phyloP scores from a whole-genome alignment of 2,888 invertebrate genomes.

The Magallana nippona region DNA sequence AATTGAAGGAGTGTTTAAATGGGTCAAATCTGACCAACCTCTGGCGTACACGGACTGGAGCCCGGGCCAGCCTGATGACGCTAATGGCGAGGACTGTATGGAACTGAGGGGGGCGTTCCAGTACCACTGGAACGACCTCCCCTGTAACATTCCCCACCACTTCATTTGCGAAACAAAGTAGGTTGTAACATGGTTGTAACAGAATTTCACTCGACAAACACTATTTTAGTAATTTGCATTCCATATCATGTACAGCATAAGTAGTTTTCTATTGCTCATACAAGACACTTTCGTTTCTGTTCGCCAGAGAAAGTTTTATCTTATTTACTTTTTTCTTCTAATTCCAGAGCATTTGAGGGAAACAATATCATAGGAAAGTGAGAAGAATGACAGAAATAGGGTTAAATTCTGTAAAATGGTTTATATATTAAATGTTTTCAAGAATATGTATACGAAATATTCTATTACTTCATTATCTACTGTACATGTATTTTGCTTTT shows the following conservation, averaged over 20 bases:
- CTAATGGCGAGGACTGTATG: constrained; percentile 36
- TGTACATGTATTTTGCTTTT: no score
- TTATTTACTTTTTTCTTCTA: not conserved
- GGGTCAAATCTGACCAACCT: not conserved
- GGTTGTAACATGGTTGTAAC: not conserved
- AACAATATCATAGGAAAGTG: not conserved
- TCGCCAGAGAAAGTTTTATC: no score
- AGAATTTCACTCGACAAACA: no score
- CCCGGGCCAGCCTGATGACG: constrained; percentile 34
- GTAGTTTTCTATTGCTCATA: no score
- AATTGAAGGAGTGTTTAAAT: constrained; percentile 28
- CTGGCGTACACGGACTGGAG: constrained; percentile 35
- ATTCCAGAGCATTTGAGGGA: not conserved
- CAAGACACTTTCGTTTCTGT: no score
- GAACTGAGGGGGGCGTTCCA: not conserved
- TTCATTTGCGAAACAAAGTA: constrained; percentile 41
- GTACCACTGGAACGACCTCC: constrained; percentile 37
- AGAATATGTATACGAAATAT: no score
- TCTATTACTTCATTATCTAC: no score
- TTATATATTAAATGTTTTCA: no score
- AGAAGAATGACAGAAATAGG: not conserved
- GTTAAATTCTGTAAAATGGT: no score
- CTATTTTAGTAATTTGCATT: no score
- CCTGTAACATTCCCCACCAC: not conserved
- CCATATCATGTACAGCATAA: no score